Conservation (phyloP, 1,140 invertebrate genomes). For the Lepidurus arcticus region DNA sequence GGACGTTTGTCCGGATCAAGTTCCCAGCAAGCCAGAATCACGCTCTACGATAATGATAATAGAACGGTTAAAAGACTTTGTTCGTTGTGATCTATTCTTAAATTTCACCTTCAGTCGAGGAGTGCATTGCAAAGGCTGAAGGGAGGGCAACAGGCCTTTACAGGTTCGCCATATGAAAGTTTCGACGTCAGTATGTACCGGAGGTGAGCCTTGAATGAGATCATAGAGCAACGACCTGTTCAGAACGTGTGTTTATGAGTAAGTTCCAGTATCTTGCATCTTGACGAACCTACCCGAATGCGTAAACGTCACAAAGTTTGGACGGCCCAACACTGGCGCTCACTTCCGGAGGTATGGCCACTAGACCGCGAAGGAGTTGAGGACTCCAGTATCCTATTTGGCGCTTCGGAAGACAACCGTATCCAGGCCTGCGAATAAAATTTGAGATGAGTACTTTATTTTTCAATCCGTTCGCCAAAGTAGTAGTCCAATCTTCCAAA, state of each 20-base stretch:
- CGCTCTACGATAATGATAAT: constrained; percentile 7
- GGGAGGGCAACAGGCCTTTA: constrained; percentile 39
- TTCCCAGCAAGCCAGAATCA: constrained; percentile 31
- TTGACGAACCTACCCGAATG: constrained; percentile 44
- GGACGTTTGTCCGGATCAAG: constrained; percentile 31
- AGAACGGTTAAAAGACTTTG: background rate
- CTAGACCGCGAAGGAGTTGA: constrained; percentile 43
- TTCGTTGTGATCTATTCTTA: background rate
- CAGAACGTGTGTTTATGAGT: background rate
- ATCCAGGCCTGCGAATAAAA: constrained; percentile 37
- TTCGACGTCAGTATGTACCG: constrained; percentile 42
- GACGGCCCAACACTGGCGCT: constrained; percentile 37
- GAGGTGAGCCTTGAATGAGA: constrained; percentile 42
- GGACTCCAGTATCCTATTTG: constrained; percentile 46
- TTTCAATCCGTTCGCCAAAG: background rate
- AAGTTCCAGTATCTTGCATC: background rate
- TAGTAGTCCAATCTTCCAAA: constrained; percentile 15
- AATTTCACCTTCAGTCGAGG: constrained; percentile 41
- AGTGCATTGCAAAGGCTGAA: constrained; percentile 42
- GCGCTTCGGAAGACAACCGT: constrained; percentile 43
- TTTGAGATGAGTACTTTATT: background rate
- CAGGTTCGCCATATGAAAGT: constrained; percentile 44
- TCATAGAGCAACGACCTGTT: constrained; percentile 47
- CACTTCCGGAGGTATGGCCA: constrained; percentile 42
- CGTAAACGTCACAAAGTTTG: constrained; percentile 44